Percentiles rank a stretch among this genome's conserved stretches.
Evolutionary conservation across 2,797 vertebrate species (phyloP).

Genomic region (Adelosebastes latens): DNA sequence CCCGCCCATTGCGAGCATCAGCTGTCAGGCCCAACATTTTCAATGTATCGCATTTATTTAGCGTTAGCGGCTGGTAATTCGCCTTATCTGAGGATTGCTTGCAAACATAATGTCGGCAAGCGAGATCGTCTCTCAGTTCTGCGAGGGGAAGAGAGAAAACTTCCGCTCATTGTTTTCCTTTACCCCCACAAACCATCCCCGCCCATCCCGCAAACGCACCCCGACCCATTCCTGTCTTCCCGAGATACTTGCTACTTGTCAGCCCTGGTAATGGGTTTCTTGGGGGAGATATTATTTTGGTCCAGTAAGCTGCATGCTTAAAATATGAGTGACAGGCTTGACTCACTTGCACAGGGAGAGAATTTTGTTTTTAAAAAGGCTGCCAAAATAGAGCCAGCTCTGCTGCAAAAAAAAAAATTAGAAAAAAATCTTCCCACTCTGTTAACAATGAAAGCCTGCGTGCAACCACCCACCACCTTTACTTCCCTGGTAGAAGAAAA

Average conservation of each 20-base stretch:
- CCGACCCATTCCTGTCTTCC: slow-evolving; percentile 50
- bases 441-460: slow-evolving; percentile 67
- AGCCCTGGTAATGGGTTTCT: slow-evolving; percentile 84
- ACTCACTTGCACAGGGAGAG: slow-evolving; percentile 76
- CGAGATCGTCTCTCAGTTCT: slow-evolving; percentile 28
- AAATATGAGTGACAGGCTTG: slow-evolving; percentile 86
- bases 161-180: slow-evolving; percentile 66
- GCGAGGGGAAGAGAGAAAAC: slow-evolving; percentile 39
- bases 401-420: slow-evolving; percentile 30
- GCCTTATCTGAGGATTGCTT: slow-evolving; percentile 64
- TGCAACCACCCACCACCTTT: slow-evolving; percentile 61
- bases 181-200: slow-evolving; percentile 27
- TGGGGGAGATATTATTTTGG: slow-evolving; percentile 85
- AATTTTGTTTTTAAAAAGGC: slow-evolving; percentile 73
- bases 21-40: slow-evolving; percentile 42
- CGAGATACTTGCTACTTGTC: slow-evolving; percentile 76
- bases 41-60: slow-evolving; percentile 64
- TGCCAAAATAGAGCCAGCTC: slow-evolving; percentile 60
- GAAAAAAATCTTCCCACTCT: slow-evolving; percentile 54
- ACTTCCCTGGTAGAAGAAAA: slow-evolving; percentile 47
- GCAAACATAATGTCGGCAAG: slow-evolving; percentile 64
- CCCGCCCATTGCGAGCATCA: slow-evolving; percentile 24
- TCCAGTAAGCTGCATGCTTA: slow-evolving; percentile 86
- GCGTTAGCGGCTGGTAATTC: slow-evolving; percentile 60
- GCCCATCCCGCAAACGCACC: slow-evolving; percentile 16